Percentiles rank a stretch among this genome's conserved stretches.
Conservation (phyloP, 2,113 vertebrate species). For the Tauraco erythrolophus region DNA sequence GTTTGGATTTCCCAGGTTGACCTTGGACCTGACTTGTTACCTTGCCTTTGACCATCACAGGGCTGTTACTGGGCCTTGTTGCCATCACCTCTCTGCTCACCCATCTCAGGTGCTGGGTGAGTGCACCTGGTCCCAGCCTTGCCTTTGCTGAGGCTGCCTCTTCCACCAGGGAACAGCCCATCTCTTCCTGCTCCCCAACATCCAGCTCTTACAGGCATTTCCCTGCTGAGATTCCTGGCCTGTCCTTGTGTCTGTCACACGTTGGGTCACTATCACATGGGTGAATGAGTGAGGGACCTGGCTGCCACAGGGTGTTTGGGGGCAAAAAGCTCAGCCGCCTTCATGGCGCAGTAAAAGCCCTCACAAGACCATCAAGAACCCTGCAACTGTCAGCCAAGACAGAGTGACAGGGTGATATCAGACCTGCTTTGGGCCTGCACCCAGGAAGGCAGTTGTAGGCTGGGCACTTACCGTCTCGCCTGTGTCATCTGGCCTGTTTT, state of each 20-base stretch:
- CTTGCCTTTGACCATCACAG: fast-evolving
- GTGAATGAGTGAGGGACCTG: neutral
- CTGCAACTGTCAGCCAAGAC: neutral
- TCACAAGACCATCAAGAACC: neutral
- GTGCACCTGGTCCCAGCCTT: neutral
- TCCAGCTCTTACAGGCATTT: neutral
- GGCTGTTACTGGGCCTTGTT: neutral
- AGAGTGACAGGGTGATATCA: neutral
- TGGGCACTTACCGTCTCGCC: neutral
- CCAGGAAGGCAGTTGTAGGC: neutral
- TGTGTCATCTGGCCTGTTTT: neutral
- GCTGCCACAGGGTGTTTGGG: neutral
- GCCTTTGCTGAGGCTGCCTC: neutral
- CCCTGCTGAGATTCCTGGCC: neutral
- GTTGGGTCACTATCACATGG: neutral
- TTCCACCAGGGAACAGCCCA: neutral
- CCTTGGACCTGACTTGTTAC: neutral
- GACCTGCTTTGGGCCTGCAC: neutral
- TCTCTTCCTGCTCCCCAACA: neutral
- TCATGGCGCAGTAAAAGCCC: neutral
- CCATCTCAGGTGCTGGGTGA: neutral
- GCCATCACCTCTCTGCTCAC: neutral
- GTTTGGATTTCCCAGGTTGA: neutral
- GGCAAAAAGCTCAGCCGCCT: neutral
- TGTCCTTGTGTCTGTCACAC: neutral